These are phyloP conservation scores for Drosophila prosaltans DNA, from an alignment of 1,140 invertebrate genomes.

Conservation along the genomic window DNA sequence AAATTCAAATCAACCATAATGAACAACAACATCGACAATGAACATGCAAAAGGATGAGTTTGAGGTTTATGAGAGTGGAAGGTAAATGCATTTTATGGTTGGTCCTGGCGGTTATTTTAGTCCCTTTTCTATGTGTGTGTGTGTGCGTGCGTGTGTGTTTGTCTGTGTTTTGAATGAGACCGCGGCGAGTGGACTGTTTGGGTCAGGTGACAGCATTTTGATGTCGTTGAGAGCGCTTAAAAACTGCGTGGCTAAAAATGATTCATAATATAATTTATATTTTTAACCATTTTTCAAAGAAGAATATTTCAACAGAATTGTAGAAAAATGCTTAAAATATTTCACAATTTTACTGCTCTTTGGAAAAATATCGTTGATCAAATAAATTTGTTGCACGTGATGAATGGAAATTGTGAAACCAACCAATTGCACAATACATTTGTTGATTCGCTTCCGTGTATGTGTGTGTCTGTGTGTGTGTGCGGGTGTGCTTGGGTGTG, in stretches of 20 bases:
- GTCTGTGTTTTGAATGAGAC: neutral
- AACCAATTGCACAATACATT: conserved; percentile 55
- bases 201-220: conserved; percentile 4
- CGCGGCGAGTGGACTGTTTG: conserved; percentile 4
- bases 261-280: conserved; percentile 4
- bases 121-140: neutral
- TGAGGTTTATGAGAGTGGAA: neutral
- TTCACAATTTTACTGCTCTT: conserved; percentile 10
- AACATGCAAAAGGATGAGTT: conserved; percentile 11
- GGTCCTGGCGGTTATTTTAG: conserved; percentile 16
- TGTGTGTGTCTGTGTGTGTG: conserved; percentile 8
- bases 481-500: neutral
- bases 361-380: neutral
- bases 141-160: neutral
- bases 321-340: neutral
- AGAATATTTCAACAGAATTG: neutral
- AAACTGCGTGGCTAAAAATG: neutral
- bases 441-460: conserved; percentile 53
- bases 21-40: conserved; percentile 14
- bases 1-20: conserved; percentile 24
- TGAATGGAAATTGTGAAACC: conserved; percentile 40
- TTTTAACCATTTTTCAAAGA: neutral
- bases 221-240: conserved; percentile 1
- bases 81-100: conserved; percentile 16
- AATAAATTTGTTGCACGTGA: conserved; percentile 69